These are phyloP conservation scores for Odontothrips loti DNA, from an alignment of 2,888 invertebrate genomes.

Conservation along the genomic window DNA sequence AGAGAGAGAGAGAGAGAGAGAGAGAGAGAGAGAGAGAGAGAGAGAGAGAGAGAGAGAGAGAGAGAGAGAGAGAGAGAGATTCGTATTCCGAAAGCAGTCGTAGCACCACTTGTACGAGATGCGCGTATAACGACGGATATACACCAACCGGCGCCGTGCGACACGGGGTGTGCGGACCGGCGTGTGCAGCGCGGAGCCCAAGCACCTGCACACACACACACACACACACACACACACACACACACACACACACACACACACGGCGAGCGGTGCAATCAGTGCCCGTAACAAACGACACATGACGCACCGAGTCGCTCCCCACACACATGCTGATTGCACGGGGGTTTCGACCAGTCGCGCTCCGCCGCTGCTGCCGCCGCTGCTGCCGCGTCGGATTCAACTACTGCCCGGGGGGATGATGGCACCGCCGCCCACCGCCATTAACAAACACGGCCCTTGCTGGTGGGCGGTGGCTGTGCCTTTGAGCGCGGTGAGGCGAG, in stretches of 20 bases:
- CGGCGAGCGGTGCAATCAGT: background rate
- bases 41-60: slow-evolving; percentile 2
- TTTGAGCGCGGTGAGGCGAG: no score
- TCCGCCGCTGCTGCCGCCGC: no score
- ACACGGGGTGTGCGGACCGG: background rate
- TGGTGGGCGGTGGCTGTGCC: no score
- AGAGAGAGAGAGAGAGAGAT: background rate
- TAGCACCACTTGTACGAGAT: no score
- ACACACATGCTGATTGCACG: no score
- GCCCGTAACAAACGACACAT: background rate
- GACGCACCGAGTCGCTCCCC: background rate
- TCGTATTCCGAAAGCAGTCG: background rate
- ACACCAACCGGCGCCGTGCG: background rate
- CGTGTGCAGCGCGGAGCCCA: background rate
- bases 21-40: background rate
- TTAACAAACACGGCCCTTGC: no score
- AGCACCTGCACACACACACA: background rate
- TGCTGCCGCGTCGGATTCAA: no score
- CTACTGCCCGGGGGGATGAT: no score
- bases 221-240: background rate
- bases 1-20: background rate
- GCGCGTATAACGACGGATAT: background rate
- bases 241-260: background rate
- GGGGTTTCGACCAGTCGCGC: no score
- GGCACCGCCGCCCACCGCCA: no score